Conservation (phyloP, 2,797 vertebrate genomes). For the Phrynocephalus vlangalii region DNA sequence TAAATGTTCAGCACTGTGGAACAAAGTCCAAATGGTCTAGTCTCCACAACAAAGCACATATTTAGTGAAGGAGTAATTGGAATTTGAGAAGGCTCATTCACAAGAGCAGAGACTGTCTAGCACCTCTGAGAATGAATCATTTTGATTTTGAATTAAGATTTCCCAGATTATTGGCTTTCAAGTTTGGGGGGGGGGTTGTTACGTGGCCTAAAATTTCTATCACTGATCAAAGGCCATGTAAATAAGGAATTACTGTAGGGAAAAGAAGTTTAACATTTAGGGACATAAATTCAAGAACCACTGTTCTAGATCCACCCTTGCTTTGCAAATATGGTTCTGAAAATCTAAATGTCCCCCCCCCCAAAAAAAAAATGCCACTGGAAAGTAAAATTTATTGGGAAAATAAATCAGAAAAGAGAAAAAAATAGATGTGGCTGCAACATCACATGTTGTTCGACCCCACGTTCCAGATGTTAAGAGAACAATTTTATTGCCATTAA, state of each 20-base stretch:
- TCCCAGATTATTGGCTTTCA: too few relatives aligned
- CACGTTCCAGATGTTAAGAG: too few relatives aligned
- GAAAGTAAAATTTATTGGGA: too few relatives aligned
- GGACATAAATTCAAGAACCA: background rate
- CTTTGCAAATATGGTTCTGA: background rate
- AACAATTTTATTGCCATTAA: too few relatives aligned
- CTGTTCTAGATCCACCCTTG: background rate
- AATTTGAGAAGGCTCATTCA: background rate
- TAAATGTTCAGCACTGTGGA: background rate
- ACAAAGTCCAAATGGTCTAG: background rate
- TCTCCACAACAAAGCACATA: background rate
- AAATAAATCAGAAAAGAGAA: too few relatives aligned
- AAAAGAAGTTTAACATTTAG: too few relatives aligned
- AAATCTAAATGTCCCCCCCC: background rate
- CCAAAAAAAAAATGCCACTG: background rate
- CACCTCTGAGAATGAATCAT: background rate
- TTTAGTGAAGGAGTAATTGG: background rate
- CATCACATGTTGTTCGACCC: too few relatives aligned
- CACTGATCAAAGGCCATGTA: background rate
- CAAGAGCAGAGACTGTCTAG: background rate
- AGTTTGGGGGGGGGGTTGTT: too few relatives aligned
- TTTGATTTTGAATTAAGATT: too few relatives aligned
- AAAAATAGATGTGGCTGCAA: too few relatives aligned
- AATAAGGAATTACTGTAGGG: background rate
- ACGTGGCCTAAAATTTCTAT: background rate